These are phyloP conservation scores for Caenorhabditis inopinata DNA, from an alignment of 1,140 invertebrate genomes.

Conservation along the genomic window DNA sequence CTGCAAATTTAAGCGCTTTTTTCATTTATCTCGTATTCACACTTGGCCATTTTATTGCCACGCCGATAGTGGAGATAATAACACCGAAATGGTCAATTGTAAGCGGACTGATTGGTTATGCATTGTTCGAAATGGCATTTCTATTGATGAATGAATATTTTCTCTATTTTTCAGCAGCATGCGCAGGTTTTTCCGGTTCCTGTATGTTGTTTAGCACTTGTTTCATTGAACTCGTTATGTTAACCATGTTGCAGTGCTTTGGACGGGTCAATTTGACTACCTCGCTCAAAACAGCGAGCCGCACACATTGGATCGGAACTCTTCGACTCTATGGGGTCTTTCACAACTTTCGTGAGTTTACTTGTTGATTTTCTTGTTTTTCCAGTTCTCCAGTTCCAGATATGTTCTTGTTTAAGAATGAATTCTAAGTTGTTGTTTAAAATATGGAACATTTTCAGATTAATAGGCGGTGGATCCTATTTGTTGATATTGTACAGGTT, in stretches of 20 bases:
- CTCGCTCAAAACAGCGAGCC: neutral
- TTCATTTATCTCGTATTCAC: conserved; percentile 6
- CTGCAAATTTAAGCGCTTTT: neutral
- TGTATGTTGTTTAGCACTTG: neutral
- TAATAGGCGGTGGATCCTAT: neutral
- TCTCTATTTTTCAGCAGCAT: neutral
- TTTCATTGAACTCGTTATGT: neutral
- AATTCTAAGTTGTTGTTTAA: too few relatives aligned
- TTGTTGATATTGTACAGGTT: neutral
- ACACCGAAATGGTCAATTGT: conserved; percentile 18
- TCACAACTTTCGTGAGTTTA: neutral
- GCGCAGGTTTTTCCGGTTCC: conserved; percentile 4
- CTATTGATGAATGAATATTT: conserved; percentile 20
- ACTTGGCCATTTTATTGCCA: conserved; percentile 1
- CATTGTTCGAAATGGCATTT: conserved; percentile 15
- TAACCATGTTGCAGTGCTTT: neutral
- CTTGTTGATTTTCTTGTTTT: too few relatives aligned
- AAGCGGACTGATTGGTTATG: neutral
- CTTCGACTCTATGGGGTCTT: neutral
- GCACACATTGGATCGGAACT: neutral
- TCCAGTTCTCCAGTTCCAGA: too few relatives aligned
- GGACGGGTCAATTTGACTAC: conserved; percentile 19
- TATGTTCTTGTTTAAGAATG: too few relatives aligned
- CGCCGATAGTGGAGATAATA: neutral
- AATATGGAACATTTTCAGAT: too few relatives aligned